Conservation (phyloP, 2,113 vertebrate species). For the Dasyornis broadbenti region DNA sequence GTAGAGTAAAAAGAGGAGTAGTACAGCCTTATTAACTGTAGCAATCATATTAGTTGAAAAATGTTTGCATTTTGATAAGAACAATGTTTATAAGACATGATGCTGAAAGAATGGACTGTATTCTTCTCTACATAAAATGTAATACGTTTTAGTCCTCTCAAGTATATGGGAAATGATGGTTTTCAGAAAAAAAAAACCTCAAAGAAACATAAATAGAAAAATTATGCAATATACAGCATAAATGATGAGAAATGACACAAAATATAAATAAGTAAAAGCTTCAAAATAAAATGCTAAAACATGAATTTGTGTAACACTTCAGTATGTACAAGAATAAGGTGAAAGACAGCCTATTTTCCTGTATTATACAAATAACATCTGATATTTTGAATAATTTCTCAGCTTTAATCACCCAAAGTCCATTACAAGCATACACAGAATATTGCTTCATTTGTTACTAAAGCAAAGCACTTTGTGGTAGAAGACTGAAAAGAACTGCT, state of each 20-base stretch:
- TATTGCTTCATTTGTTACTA: background rate
- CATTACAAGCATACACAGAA: background rate
- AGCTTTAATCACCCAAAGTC: background rate
- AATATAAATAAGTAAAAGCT: background rate
- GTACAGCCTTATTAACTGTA: background rate
- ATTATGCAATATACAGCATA: background rate
- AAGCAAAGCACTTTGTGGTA: background rate
- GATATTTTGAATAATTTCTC: background rate
- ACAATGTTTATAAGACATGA: background rate
- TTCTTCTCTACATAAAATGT: background rate
- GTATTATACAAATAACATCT: background rate
- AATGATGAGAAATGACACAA: background rate
- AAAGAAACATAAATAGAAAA: background rate
- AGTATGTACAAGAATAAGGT: background rate
- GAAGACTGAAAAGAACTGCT: background rate
- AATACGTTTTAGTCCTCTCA: background rate
- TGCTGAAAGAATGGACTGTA: background rate
- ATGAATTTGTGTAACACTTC: background rate
- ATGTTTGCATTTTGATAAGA: background rate
- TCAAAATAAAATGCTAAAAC: background rate
- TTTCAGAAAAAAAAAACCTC: background rate
- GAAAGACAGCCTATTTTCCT: background rate
- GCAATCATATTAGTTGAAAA: background rate
- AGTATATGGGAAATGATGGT: rapidly evolving
- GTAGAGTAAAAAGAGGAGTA: background rate